These are phyloP conservation scores for Tarsius wallacei DNA, from an alignment of 2,797 vertebrate genomes.

Conservation along the genomic window DNA sequence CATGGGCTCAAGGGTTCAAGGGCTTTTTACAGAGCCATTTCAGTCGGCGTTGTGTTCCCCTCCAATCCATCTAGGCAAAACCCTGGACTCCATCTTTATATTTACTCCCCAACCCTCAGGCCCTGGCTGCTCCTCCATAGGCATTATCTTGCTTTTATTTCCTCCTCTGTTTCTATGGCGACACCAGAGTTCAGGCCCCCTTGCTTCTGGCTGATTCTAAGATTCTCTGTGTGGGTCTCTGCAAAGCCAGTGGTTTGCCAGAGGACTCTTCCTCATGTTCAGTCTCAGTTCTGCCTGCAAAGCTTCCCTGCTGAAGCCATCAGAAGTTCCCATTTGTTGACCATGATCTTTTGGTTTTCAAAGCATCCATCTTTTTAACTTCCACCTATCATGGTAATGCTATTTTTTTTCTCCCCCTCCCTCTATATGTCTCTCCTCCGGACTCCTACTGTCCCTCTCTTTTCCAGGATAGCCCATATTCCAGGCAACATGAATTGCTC, in stretches of 20 bases:
- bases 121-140: background rate
- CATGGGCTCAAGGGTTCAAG: background rate
- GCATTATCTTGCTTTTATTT: background rate
- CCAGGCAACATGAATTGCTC: background rate
- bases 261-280: background rate
- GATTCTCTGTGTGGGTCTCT: background rate
- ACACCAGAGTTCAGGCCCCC: background rate
- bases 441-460: background rate
- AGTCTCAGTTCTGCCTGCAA: background rate
- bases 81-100: background rate
- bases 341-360: slow-evolving; percentile 13
- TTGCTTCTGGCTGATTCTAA: background rate
- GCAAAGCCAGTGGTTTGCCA: background rate
- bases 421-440: background rate
- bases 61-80: background rate
- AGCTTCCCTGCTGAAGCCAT: background rate
- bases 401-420: background rate
- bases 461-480: background rate
- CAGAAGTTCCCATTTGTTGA: background rate
- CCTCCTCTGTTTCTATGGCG: background rate
- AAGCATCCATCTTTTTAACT: background rate
- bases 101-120: background rate
- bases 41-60: background rate
- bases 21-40: background rate
- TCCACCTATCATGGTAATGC: too few species aligned